Conservation (phyloP, 2,797 vertebrate genomes). For the Australoheros facetus region DNA sequence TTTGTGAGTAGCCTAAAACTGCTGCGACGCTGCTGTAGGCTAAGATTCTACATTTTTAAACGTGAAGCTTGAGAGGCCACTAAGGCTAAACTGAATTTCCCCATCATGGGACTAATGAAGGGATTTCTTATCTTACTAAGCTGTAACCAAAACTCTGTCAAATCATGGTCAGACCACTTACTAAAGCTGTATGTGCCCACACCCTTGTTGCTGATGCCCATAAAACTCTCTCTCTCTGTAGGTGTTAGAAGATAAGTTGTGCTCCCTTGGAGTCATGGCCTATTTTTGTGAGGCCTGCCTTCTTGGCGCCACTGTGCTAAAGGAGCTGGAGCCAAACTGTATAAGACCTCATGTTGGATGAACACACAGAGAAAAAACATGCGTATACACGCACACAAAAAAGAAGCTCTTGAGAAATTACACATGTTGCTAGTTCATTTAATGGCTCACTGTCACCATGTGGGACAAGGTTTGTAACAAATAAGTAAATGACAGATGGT, state of each 20-base stretch:
- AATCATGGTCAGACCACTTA: neutral
- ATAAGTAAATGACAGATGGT: neutral
- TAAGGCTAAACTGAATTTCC: no score
- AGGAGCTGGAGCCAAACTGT: constrained; percentile 40
- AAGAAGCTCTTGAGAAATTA: constrained; percentile 2
- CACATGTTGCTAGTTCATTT: neutral
- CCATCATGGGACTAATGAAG: no score
- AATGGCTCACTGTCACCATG: neutral
- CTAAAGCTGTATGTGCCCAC: constrained; percentile 10
- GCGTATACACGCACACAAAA: neutral
- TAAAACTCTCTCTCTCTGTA: constrained; percentile 42
- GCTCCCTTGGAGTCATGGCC: constrained; percentile 48
- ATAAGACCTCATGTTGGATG: neutral
- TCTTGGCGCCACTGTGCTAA: constrained; percentile 34
- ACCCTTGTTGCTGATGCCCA: neutral
- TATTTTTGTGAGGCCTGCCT: constrained; percentile 43
- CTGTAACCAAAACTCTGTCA: constrained; percentile 29
- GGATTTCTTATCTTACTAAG: neutral
- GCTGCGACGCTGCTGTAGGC: neutral
- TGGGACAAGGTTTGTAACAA: neutral
- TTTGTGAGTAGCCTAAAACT: neutral
- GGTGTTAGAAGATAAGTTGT: constrained; percentile 39
- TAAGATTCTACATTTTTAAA: neutral
- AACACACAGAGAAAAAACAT: neutral
- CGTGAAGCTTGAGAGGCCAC: neutral